A percentile compares a stretch with the other conserved stretches of the same genome.
Conservation (phyloP, 2,888 invertebrate species). For the Phyto melanocephala region DNA sequence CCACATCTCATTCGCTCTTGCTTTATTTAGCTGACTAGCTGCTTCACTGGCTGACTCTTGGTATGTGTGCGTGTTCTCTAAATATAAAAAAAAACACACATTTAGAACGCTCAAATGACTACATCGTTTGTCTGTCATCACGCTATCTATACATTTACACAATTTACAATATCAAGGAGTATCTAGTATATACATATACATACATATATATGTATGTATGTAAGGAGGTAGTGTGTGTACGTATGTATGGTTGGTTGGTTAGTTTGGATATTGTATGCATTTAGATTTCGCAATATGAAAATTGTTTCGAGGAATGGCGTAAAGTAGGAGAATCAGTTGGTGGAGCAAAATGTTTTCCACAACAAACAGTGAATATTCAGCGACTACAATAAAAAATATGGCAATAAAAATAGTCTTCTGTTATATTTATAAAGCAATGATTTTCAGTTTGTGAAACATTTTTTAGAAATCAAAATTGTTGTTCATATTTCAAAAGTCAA, state of each 20-base stretch:
- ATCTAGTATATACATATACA: too few relatives aligned
- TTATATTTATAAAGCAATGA: neutral
- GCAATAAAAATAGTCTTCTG: constrained; percentile 19
- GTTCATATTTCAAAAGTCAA: constrained; percentile 1
- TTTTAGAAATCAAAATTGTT: neutral
- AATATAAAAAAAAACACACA: constrained; percentile 13
- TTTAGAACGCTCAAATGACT: constrained; percentile 21
- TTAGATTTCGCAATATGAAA: constrained; percentile 12
- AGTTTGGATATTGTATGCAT: neutral
- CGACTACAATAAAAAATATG: constrained; percentile 3
- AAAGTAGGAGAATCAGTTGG: neutral
- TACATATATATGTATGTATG: too few relatives aligned
- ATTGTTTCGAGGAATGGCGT: neutral
- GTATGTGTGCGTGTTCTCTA: neutral
- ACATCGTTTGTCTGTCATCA: constrained; percentile 21
- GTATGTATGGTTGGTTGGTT: neutral
- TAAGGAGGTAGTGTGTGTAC: neutral
- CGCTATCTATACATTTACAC: neutral
- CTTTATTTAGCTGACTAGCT: neutral
- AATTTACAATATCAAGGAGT: neutral
- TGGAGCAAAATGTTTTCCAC: neutral
- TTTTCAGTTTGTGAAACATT: constrained; percentile 2
- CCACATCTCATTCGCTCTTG: neutral
- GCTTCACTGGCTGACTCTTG: neutral
- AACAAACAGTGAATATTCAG: neutral